Percentiles rank a stretch among this genome's conserved stretches.
Evolutionary conservation across 2,797 vertebrate species (phyloP).

Genomic region (Pristis pectinata): DNA sequence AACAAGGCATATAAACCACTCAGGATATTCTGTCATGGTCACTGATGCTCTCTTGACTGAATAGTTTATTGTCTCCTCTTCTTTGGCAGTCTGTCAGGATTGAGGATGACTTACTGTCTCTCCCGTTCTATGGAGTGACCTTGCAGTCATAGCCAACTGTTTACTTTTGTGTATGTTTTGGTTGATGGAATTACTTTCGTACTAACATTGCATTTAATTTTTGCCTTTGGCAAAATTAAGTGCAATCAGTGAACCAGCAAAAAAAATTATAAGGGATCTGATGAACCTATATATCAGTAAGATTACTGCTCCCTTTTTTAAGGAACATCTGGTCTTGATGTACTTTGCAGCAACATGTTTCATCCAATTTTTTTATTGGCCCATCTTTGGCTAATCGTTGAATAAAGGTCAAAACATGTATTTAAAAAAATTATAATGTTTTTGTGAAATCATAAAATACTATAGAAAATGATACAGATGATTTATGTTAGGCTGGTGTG

Average conservation of each 20-base stretch:
- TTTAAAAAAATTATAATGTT: background rate
- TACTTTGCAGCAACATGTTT: background rate
- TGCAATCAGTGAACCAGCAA: background rate
- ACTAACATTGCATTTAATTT: background rate
- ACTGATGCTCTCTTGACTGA: background rate
- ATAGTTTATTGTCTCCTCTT: background rate
- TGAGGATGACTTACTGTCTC: too few relatives aligned
- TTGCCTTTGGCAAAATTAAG: background rate
- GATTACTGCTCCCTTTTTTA: background rate
- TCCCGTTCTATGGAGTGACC: too few relatives aligned
- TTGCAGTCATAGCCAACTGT: too few relatives aligned
- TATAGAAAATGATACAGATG: background rate
- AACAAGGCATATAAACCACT: background rate
- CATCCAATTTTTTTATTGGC: background rate
- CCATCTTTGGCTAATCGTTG: background rate
- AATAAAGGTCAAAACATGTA: slow-evolving; percentile 26
- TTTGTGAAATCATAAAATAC: slow-evolving; percentile 19
- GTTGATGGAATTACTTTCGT: background rate
- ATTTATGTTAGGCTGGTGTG: background rate
- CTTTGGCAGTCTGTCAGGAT: too few relatives aligned
- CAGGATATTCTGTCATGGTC: background rate
- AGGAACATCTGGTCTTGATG: slow-evolving; percentile 30
- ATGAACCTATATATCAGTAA: background rate
- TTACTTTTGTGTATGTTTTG: background rate
- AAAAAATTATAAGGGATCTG: background rate